Evolutionary conservation across 53 echinoderm and acorn worm species (phyloP).

Genomic region (Echinarachnius parma): DNA sequence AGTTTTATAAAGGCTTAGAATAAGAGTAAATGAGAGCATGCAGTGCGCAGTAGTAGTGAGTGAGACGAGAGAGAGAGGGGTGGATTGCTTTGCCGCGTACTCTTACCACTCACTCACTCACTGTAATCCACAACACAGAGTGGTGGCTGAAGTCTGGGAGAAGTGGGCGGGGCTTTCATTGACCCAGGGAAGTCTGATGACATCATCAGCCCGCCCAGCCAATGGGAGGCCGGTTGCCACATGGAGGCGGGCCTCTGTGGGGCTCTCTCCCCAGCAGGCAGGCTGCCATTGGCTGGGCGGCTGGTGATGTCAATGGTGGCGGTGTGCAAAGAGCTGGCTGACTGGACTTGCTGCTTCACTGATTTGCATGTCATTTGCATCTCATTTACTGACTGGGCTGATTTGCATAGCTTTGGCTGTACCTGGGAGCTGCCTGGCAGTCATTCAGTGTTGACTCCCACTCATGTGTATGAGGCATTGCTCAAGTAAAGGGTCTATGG

Average conservation of each 20-base stretch:
- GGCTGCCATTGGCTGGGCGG: constrained; percentile 14
- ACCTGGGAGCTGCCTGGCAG: constrained; percentile 33
- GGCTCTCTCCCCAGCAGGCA: constrained; percentile 10
- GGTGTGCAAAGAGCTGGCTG: constrained; percentile 18
- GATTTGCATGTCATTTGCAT: constrained; percentile 47
- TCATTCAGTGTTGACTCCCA: constrained; percentile 40
- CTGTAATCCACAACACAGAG: background rate
- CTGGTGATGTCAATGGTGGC: constrained; percentile 20
- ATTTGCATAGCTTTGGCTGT: constrained; percentile 7
- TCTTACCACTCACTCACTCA: constrained; percentile 28
- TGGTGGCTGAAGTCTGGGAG: background rate
- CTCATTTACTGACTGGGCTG: background rate
- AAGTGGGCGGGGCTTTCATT: constrained; percentile 45
- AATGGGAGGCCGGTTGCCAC: constrained; percentile 27
- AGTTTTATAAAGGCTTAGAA: constrained; percentile 31
- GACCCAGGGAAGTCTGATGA: constrained; percentile 50
- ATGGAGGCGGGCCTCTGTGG: constrained; percentile 26
- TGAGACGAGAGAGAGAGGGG: constrained; percentile 13
- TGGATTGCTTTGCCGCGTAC: background rate
- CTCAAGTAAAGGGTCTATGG: background rate
- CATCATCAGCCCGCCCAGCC: constrained; percentile 27
- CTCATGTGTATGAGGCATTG: constrained; percentile 28
- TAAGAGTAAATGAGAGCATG: background rate
- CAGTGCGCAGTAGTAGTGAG: background rate
- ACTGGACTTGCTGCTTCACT: constrained; percentile 21